phyloP scores from a whole-genome alignment of 2,888 invertebrate species.

The Melinaea menophilus region DNA sequence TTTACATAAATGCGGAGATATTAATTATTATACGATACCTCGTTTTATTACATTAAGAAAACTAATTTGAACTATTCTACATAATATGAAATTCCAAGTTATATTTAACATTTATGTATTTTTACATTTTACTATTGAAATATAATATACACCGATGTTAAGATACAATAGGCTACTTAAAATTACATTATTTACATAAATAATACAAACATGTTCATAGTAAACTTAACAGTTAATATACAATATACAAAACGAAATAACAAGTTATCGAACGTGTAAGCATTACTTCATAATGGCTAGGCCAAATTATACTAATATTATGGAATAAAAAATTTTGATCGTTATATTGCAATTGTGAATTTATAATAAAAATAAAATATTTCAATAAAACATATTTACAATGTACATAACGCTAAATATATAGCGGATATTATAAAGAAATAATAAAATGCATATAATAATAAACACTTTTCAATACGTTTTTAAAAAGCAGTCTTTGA shows the following conservation, averaged over 20 bases:
- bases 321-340: slow-evolving; percentile 18
- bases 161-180: slow-evolving; percentile 59
- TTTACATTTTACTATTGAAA: slow-evolving; percentile 56
- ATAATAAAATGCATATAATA: not conserved
- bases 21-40: slow-evolving; percentile 41
- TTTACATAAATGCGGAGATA: slow-evolving; percentile 54
- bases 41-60: slow-evolving; percentile 48
- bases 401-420: not conserved
- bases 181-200: slow-evolving; percentile 68
- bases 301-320: slow-evolving; percentile 40
- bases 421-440: not conserved
- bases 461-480: not conserved
- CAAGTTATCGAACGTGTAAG: slow-evolving; percentile 42
- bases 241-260: slow-evolving; percentile 68
- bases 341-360: not conserved
- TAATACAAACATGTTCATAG: slow-evolving; percentile 69
- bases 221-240: slow-evolving; percentile 73
- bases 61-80: slow-evolving; percentile 65
- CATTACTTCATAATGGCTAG: slow-evolving; percentile 38
- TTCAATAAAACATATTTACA: not conserved
- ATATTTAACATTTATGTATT: slow-evolving; percentile 39
- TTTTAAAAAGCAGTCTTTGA: slow-evolving; percentile 44
- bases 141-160: slow-evolving; percentile 46
- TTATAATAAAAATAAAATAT: no score
- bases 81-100: slow-evolving; percentile 41